Base-by-base conservation (phyloP, 2,888 invertebrate genomes). In the Platycheirus albimanus region DNA sequence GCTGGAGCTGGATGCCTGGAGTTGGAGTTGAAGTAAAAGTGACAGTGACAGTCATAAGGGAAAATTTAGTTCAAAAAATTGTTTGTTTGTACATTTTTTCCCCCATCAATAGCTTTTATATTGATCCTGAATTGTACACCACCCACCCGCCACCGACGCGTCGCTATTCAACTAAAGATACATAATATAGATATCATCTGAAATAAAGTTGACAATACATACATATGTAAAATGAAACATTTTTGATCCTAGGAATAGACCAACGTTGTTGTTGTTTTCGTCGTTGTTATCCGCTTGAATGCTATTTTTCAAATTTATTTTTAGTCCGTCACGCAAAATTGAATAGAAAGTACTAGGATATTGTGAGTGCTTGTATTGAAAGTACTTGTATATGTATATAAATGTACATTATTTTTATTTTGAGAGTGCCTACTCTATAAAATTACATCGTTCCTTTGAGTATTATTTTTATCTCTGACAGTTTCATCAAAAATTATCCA, bases 401-500 rank as follows among this genome's bases (percentile, higher is more conserved):
- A 3, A 24, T 24, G 24, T 24, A 8, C 8, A 33, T 33, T 8
- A 2, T 33, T 33, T 33, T 4, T 33, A 33, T 33, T 6, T 33
- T 7, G 7, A 33, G 5, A 33, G 24, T 24, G 13, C 3, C 13
- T 13, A 38, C 17, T 51, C 1, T 4, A 51, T 52, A 52, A 52
- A 52, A 52, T 52, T 52, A 30, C 15, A 30, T 33, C 11, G 15
- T 52, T 52, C 15, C 30, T 30, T 30, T 30, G 30, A 17, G 17
- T 30, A 52, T 52, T 30, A 30, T 52, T 17, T 30, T 52, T 52
- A 17, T 52, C 19, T 11, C 19, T 1, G 7, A 28, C 30, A 51
- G 30, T 24, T 51, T 51, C 30, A 30, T 33, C 51, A 52, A 30
- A 52, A 52, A 52, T 33, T 4, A 52, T 52, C 10, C 15, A 17